Percentiles rank a stretch among this genome's conserved stretches.
Evolutionary conservation across 1,140 invertebrate species (phyloP).

Genomic region (Drosophila dunni): DNA sequence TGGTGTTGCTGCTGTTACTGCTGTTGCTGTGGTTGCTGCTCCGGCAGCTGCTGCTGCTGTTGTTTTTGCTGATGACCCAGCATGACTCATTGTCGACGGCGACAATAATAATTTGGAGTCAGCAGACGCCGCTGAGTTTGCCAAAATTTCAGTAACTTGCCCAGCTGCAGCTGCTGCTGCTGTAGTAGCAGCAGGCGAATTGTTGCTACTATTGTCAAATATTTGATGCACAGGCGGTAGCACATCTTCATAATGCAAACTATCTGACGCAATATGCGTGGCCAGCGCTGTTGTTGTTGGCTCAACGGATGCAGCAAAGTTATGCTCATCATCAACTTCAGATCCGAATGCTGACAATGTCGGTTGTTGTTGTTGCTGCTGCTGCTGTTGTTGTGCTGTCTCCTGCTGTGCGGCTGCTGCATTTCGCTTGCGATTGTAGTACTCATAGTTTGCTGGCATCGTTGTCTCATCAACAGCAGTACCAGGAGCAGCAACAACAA

Average conservation of each 20-base stretch:
- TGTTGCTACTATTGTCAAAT: slow-evolving; percentile 67
- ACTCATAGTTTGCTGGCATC: slow-evolving; percentile 71
- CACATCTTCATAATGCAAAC: slow-evolving; percentile 81
- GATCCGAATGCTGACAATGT: slow-evolving; percentile 47
- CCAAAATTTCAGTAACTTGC: slow-evolving; percentile 45
- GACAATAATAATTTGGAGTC: slow-evolving; percentile 72
- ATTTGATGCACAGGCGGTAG: slow-evolving; percentile 62
- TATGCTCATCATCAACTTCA: slow-evolving; percentile 75
- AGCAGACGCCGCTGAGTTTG: slow-evolving; percentile 33
- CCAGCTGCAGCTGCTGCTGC: slow-evolving; percentile 5
- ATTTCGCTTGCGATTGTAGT: slow-evolving; percentile 78
- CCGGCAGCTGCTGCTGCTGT: slow-evolving; percentile 23
- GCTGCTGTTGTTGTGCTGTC: slow-evolving; percentile 26
- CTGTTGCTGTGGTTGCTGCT: slow-evolving; percentile 28
- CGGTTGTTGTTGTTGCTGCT: slow-evolving; percentile 33
- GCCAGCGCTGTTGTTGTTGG: slow-evolving; percentile 30
- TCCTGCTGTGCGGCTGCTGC: slow-evolving; percentile 53
- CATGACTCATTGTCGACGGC: slow-evolving; percentile 36
- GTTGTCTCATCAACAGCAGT: slow-evolving; percentile 45
- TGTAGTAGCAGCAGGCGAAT: slow-evolving; percentile 1
- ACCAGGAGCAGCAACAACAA: slow-evolving; percentile 23
- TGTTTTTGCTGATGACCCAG: slow-evolving; percentile 50
- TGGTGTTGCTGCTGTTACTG: slow-evolving; percentile 17
- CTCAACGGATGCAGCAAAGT: slow-evolving; percentile 77
- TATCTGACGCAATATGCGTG: slow-evolving; percentile 65